Conservation (phyloP, 2,113 vertebrate species). For the Loxodonta africana region DNA sequence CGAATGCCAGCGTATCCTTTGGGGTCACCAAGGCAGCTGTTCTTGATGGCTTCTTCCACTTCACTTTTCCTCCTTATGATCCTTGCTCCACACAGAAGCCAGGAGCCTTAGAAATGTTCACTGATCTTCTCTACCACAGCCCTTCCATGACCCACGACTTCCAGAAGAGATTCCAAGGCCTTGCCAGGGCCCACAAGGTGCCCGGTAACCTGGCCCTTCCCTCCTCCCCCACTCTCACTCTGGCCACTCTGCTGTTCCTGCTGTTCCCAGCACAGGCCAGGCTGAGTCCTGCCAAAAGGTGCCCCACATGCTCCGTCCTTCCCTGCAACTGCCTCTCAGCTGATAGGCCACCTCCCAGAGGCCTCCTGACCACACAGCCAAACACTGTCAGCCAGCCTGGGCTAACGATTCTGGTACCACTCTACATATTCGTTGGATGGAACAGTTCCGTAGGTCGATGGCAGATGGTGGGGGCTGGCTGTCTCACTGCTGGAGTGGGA, state of each 20-base stretch:
- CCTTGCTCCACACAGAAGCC: neutral
- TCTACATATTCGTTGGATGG: neutral
- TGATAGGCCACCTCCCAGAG: neutral
- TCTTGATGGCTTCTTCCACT: neutral
- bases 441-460: neutral
- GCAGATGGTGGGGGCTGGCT: neutral
- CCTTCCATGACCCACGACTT: neutral
- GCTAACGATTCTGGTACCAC: neutral
- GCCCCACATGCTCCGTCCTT: neutral
- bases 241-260: neutral
- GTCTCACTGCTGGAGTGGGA: neutral
- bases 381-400: neutral
- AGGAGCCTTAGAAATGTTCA: neutral
- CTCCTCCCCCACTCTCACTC: neutral
- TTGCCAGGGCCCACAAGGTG: neutral
- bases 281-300: neutral
- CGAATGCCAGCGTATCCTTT: neutral
- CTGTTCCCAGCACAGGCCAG: neutral
- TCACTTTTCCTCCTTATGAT: neutral
- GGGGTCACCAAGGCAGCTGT: neutral
- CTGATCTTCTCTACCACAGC: neutral
- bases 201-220: neutral
- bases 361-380: neutral
- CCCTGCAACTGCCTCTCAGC: neutral
- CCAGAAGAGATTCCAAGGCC: no score